These are phyloP conservation scores for Synanthedon vespiformis DNA, from an alignment of 2,888 invertebrate species.

Conservation along the genomic window DNA sequence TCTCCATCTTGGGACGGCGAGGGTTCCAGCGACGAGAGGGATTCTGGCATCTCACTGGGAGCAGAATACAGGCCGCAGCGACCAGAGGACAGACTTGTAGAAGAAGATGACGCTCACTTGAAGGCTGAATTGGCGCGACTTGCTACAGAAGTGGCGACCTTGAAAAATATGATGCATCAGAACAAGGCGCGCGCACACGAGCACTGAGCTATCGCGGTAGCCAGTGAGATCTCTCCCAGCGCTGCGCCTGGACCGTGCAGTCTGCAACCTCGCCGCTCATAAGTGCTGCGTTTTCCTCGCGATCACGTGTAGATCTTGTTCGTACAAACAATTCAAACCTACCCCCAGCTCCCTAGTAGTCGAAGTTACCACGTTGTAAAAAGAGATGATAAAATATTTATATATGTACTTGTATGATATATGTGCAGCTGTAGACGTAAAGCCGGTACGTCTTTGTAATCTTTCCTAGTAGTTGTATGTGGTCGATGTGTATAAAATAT, in stretches of 20 bases:
- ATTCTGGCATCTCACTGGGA: conserved; percentile 89
- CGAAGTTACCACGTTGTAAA: conserved; percentile 65
- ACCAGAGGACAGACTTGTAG: conserved; percentile 46
- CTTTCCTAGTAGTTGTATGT: conserved; percentile 62
- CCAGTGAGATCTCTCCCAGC: conserved; percentile 8
- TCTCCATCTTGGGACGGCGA: conserved; percentile 90
- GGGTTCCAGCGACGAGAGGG: conserved; percentile 90
- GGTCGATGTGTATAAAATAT: conserved; percentile 27
- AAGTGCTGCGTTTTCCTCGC: conserved; percentile 5
- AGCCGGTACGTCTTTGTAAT: conserved; percentile 49
- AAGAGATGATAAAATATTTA: conserved; percentile 35
- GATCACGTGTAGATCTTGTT: conserved; percentile 27
- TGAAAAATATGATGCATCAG: conserved; percentile 84
- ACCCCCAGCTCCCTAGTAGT: conserved; percentile 38
- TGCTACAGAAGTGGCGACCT: conserved; percentile 90
- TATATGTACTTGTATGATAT: conserved; percentile 46
- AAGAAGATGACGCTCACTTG: conserved; percentile 79
- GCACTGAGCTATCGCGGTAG: conserved; percentile 41
- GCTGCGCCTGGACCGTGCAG: conserved; percentile 13
- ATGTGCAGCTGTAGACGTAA: conserved; percentile 57
- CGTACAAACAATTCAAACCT: conserved; percentile 51
- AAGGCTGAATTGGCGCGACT: conserved; percentile 89
- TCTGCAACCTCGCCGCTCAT: conserved; percentile 7
- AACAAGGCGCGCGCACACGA: conserved; percentile 64
- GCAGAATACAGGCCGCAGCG: conserved; percentile 72